Evolutionary conservation across 2,113 vertebrate genomes (phyloP), one percentile per base, ranked within the genome.

Genomic region (Sinocyclocheilus maitianheensis): DNA sequence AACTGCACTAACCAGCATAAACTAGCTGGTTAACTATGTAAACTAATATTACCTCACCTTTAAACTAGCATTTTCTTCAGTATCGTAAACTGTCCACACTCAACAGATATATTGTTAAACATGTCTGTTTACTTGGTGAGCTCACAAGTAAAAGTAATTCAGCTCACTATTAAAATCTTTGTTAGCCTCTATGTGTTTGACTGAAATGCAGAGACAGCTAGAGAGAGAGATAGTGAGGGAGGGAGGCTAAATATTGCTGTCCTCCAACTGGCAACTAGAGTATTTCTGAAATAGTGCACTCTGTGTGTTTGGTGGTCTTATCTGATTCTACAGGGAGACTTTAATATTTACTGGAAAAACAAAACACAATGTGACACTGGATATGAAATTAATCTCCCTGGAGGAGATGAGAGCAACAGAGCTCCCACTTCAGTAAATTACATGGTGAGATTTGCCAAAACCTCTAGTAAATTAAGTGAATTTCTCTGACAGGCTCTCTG

Each of bases 361-460:
- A 74, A 87, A 87, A 87, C 77, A 69, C 37, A 74, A 24, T 72
- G 79, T 76, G 74, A 81, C 60, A 84, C 24, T 82, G 78, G 75
- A 81, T 77, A 84, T 85, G 75, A 85, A 89, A 87, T 87, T 85
- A 63, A 84, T 84, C 83, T 79, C 37, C 43, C 69, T 85, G 63
- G 58, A 77, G 81, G 80, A 60, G 76, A 88, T 77, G 72, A 76
- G 81, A 48, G 43, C 6, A 72, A 48, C 5, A 67, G 9, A 80
- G 77, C 26, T 67, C n/a, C 43, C 67, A 51, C 79, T 81, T 81
- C n/a, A 51, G 40, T 81, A 81, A 81, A 81, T 81, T 81, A 81
- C 62, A 81, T 34, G 24, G 62, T 81, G 60, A 67, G 62, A 67
- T 81, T 67, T 81, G 40, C 80, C 80, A 67, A 81, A 69, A 67